These are phyloP conservation scores for Pollenia amentaria DNA, from an alignment of 2,888 invertebrate species.

Conservation along the genomic window DNA sequence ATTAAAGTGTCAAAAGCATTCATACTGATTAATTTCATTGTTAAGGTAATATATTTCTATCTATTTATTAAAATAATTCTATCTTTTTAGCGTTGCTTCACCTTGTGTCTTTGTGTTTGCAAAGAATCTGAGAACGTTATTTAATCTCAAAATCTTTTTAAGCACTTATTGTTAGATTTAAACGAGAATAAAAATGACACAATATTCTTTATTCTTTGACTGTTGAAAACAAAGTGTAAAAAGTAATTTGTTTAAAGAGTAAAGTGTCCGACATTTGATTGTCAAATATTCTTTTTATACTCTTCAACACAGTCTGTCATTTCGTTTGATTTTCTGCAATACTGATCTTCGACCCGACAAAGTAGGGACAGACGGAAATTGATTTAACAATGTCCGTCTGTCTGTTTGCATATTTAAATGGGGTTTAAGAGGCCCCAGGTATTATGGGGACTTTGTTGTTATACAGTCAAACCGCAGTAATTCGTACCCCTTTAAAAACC, in stretches of 20 bases:
- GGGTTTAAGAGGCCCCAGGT: too few relatives aligned
- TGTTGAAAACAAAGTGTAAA: conserved; percentile 4
- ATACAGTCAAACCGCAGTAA: too few relatives aligned
- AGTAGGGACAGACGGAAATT: too few relatives aligned
- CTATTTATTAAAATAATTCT: background rate
- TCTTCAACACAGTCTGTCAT: too few relatives aligned
- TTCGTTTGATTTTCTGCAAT: too few relatives aligned
- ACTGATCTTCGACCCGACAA: too few relatives aligned
- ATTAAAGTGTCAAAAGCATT: conserved; percentile 73
- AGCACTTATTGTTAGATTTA: conserved; percentile 41
- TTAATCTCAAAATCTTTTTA: conserved; percentile 22
- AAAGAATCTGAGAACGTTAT: background rate
- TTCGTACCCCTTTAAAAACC: too few relatives aligned
- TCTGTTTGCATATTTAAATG: too few relatives aligned
- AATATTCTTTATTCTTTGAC: conserved; percentile 24
- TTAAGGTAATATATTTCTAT: conserved; percentile 43
- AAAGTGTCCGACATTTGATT: background rate
- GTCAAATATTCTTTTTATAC: too few relatives aligned
- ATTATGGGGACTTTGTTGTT: too few relatives aligned
- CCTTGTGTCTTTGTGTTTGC: conserved; percentile 7
- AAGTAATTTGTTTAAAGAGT: conserved; percentile 13
- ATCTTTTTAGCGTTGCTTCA: background rate
- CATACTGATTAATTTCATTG: conserved; percentile 68
- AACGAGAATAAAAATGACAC: conserved; percentile 33
- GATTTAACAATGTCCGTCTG: too few relatives aligned